phyloP scores from a whole-genome alignment of 2,797 vertebrate species.

The Coilia nasus region DNA sequence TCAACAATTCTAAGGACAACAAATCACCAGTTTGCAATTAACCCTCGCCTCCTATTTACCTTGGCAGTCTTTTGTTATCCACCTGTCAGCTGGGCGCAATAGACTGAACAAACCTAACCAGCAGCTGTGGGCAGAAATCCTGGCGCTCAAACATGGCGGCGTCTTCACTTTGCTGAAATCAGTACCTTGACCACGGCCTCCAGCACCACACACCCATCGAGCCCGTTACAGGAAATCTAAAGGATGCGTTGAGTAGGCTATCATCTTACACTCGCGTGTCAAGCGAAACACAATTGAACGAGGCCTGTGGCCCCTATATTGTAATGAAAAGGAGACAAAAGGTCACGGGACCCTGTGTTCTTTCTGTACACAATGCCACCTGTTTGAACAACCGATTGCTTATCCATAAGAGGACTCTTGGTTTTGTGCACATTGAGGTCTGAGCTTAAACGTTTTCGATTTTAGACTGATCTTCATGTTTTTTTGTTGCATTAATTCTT shows the following conservation, averaged over 20 bases:
- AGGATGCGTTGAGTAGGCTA: constrained; percentile 22
- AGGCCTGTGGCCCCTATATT: not conserved
- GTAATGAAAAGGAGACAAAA: not conserved
- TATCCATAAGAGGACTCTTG: not conserved
- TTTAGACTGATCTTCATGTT: too few relatives aligned
- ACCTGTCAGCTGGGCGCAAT: constrained; percentile 88
- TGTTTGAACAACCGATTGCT: constrained; percentile 16
- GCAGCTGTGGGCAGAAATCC: constrained; percentile 92
- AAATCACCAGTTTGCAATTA: constrained; percentile 75
- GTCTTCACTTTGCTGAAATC: constrained; percentile 74
- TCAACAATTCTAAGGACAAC: constrained; percentile 60
- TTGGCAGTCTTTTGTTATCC: constrained; percentile 68
- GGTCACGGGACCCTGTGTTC: not conserved
- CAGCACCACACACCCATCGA: not conserved
- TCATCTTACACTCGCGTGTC: constrained; percentile 45
- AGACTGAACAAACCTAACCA: constrained; percentile 72
- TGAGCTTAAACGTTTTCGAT: too few relatives aligned
- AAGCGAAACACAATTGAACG: not conserved
- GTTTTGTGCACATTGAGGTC: too few relatives aligned
- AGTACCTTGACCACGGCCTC: constrained; percentile 35
- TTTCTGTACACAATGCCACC: constrained; percentile 4
- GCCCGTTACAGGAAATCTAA: constrained; percentile 19
- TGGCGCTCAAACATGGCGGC: constrained; percentile 82
- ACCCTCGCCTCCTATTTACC: constrained; percentile 65
- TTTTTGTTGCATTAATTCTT: too few relatives aligned